Conservation (phyloP, 2,113 vertebrate genomes). For the Aegithalos caudatus region DNA sequence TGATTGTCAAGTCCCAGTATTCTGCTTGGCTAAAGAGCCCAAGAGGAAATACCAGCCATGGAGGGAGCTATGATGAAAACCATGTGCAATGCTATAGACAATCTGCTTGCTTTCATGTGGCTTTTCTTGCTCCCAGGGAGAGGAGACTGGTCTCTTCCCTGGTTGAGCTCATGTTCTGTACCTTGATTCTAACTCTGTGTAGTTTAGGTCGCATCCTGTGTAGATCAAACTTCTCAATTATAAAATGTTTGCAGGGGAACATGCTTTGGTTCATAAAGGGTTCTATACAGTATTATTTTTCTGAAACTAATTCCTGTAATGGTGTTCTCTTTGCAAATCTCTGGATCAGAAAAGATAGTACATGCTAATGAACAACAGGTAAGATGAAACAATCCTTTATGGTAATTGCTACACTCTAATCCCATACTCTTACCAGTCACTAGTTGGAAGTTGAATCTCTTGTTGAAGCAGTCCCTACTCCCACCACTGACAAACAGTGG, state of each 20-base stretch:
- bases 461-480: not conserved
- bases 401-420: not conserved
- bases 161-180: not conserved
- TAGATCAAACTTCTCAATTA: not conserved
- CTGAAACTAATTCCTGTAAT: not conserved
- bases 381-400: not conserved
- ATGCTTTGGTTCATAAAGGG: not conserved
- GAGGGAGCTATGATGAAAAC: not conserved
- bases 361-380: not conserved
- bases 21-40: not conserved
- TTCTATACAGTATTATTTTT: not conserved
- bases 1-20: not conserved
- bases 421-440: not conserved
- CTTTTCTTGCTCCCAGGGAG: not conserved
- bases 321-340: not conserved
- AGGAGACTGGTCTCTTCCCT: not conserved
- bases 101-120: not conserved
- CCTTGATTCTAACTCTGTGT: not conserved
- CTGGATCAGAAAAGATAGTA: not conserved
- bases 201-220: not conserved
- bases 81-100: not conserved
- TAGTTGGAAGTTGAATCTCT: not conserved
- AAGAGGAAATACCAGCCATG: not conserved
- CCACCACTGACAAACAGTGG: not conserved
- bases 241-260: not conserved